Evolutionary conservation across 2,888 invertebrate species (phyloP), one percentile per base, ranked within the genome.

Genomic region (Sicus ferrugineus): DNA sequence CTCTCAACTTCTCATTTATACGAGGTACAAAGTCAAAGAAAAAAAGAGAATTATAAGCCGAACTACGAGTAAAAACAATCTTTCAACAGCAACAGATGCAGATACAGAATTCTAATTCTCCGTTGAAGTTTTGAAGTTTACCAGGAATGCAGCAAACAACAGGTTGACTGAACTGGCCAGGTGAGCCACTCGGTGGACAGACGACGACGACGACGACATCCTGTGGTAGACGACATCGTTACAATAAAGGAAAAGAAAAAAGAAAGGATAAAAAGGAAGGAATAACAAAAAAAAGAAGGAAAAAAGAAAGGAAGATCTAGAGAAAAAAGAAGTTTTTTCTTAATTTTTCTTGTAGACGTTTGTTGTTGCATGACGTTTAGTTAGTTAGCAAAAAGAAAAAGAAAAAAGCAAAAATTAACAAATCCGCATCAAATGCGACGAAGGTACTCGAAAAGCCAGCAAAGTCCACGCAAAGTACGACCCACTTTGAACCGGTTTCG

Each of bases 401-500:
- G 38, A 65, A 58, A 58, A 16, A 64, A 38, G 26, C 19, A 66
- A 70, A 54, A 62, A 70, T 23, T 34, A 28, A 6, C 26, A 42
- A 14, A 65, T 68, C 58, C 58, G 62, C 30, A 38, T 50, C 50
- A 64, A 56, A 62, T 11, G 30, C 19, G 26, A 52, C n/a, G 28
- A 28, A 14, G 28, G 54, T 54, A 26, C 26, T 14, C 5, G 28
- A 26, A 3, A 26, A 64, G 52, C 21, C 30, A 30, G 50, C 26
- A 67, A 67, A 67, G 67, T 79, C 77, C 79, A 80, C 48, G 31
- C 48, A 62, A 68, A 81, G 81, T 80, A 80, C 81, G 80, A 80
- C 80, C 80, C 81, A 80, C 76, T 80, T 80, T 76, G 77, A 80
- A 80, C 80, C 80, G 80, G 80, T 80, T 80, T 80, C 59, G 28